phyloP scores from a whole-genome alignment of 1,140 invertebrate species.

The Metopolophium dirhodum region DNA sequence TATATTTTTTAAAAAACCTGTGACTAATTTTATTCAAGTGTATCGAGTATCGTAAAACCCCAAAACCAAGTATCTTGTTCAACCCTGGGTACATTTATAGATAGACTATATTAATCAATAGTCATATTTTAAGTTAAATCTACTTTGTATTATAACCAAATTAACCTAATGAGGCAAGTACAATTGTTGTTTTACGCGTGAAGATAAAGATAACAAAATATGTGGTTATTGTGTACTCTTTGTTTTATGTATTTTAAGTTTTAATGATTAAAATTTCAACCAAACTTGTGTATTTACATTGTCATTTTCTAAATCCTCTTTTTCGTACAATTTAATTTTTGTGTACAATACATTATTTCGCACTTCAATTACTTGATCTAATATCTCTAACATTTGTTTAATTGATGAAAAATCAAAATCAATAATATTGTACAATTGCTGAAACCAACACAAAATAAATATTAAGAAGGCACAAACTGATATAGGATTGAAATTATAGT shows the following conservation, averaged over 20 bases:
- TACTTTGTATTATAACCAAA: background rate
- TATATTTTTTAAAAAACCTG: too few relatives aligned
- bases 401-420: background rate
- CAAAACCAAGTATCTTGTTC: too few relatives aligned
- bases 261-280: background rate
- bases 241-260: background rate
- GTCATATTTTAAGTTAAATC: background rate
- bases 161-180: too few relatives aligned
- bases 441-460: background rate
- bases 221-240: background rate
- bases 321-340: background rate
- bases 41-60: too few relatives aligned
- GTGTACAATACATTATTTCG: constrained; percentile 18
- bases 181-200: background rate
- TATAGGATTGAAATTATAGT: background rate
- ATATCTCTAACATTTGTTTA: background rate
- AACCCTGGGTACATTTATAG: too few relatives aligned
- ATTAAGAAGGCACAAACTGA: background rate
- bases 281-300: background rate
- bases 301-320: background rate
- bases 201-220: background rate
- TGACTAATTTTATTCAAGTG: too few relatives aligned
- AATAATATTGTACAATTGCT: background rate
- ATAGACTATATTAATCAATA: too few relatives aligned
- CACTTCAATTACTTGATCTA: background rate